Evolutionary conservation across 2,797 vertebrate genomes (phyloP), one percentile per base, ranked within the genome.

Genomic region (Diceros bicornis): DNA sequence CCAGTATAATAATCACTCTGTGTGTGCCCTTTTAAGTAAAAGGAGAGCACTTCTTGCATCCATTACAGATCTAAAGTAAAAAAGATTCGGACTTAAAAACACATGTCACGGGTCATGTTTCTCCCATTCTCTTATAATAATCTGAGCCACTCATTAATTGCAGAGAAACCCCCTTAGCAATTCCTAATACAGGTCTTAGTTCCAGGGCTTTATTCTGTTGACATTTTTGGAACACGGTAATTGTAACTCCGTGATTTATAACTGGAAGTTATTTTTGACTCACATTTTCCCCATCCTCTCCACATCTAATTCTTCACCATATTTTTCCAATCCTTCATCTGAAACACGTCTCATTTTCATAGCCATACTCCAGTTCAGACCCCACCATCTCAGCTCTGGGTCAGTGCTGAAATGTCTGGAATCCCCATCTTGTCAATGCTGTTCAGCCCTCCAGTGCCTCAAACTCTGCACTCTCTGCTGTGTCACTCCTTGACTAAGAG

Each of bases 1-100:
- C 27, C n/a, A n/a, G 9, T 62, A 34, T 57, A 82, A 37, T 59
- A 94, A 90, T 94, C 44, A 91, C 79, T 68, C 25, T 52, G 2
- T 83, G n/a, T 81, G 13, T 68, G 27, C 50, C 81, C 68, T 91
- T 75, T 86, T 47, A 92, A 93, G 18, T 61, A 32, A 96, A 94
- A 87, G 3, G 20, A 74, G 14, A 34, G 44, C 27, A 57, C 4
- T 90, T 85, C 44, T 91, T 59, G 0, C 32, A 93, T 47, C 44
- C 64, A 41, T 81, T 55, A 55, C 37, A 68, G 23, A 93, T 61
- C 17, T 57, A 74, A 86, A 72, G 16, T 52, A 72, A 71, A 77
- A 91, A 90, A 74, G 41, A 62, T 12, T 66, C n/a, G 41, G n/a
- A 68, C 61, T 75, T 64, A 66, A 89, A 93, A 89, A 62, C 32